Conservation (phyloP, 2,797 vertebrate species). For the Podarcis siculus region DNA sequence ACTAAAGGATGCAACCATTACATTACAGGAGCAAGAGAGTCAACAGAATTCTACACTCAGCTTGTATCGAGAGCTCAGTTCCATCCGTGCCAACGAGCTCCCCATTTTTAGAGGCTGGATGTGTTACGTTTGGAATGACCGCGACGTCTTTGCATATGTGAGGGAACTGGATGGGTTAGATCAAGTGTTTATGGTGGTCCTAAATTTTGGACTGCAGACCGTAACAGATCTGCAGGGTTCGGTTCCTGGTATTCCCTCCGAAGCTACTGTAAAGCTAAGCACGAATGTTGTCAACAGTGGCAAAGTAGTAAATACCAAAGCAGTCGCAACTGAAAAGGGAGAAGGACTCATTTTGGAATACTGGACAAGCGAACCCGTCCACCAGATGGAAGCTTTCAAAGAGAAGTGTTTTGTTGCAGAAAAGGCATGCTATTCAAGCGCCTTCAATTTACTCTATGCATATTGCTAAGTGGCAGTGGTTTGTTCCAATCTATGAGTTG, state of each 20-base stretch:
- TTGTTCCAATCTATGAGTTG: background rate
- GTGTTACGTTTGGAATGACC: constrained; percentile 84
- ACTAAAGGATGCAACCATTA: constrained; percentile 1
- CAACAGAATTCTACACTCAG: constrained; percentile 80
- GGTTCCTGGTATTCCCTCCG: constrained; percentile 78
- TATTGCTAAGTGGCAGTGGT: constrained; percentile 77
- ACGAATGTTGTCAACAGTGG: constrained; percentile 74
- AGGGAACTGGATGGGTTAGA: constrained; percentile 89
- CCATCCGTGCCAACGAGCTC: constrained; percentile 81
- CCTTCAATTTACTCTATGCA: constrained; percentile 83
- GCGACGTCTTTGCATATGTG: constrained; percentile 82
- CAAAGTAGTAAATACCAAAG: constrained; percentile 70
- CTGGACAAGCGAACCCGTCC: constrained; percentile 76
- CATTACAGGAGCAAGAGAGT: constrained; percentile 81
- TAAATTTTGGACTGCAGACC: constrained; percentile 86
- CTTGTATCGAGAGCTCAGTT: constrained; percentile 85
- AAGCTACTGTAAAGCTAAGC: constrained; percentile 81
- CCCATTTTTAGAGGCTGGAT: constrained; percentile 90
- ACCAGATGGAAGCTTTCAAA: constrained; percentile 71
- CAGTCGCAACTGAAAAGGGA: constrained; percentile 79
- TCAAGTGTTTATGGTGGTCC: constrained; percentile 85
- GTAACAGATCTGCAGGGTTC: constrained; percentile 78
- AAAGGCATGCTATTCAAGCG: constrained; percentile 89
- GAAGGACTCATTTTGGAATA: constrained; percentile 91
- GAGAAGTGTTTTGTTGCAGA: constrained; percentile 88